Conservation (phyloP, 2,797 vertebrate genomes). For the Bufotes viridis region DNA sequence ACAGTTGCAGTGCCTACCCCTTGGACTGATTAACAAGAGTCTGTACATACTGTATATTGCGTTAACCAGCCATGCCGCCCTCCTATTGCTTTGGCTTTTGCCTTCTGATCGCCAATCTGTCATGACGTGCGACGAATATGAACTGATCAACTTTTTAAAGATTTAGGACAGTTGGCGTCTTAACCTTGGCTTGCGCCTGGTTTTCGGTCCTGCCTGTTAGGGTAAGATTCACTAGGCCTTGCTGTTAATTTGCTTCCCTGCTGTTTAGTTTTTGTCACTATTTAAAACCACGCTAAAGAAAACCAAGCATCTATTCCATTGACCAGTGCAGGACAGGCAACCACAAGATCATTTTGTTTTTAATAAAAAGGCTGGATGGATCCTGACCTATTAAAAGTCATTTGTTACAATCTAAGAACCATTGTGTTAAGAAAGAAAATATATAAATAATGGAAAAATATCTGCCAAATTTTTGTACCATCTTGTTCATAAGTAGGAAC, state of each 20-base stretch:
- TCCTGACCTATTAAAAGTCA: slow-evolving; percentile 41
- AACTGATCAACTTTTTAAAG: slow-evolving; percentile 69
- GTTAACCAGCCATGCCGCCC: slow-evolving; percentile 74
- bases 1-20: slow-evolving; percentile 75
- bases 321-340: slow-evolving; percentile 42
- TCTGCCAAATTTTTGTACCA: slow-evolving; percentile 68
- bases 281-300: slow-evolving; percentile 59
- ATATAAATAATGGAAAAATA: slow-evolving; percentile 47
- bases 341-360: slow-evolving; percentile 60
- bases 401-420: slow-evolving; percentile 52
- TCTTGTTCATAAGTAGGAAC: slow-evolving; percentile 66
- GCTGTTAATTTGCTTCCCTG: slow-evolving; percentile 56
- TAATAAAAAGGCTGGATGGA: slow-evolving; percentile 49
- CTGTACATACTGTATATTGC: slow-evolving; percentile 84
- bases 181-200: slow-evolving; percentile 65
- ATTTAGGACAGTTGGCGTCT: slow-evolving; percentile 64
- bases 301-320: slow-evolving; percentile 38
- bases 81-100: slow-evolving; percentile 74
- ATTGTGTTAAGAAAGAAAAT: slow-evolving; percentile 35
- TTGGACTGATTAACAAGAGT: slow-evolving; percentile 80
- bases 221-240: slow-evolving; percentile 43
- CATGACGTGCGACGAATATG: slow-evolving; percentile 66
- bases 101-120: slow-evolving; percentile 78
- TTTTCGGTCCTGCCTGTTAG: slow-evolving; percentile 38
- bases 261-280: slow-evolving; percentile 57